A percentile compares a stretch with the other conserved stretches of the same genome.
Conservation (phyloP, 2,888 invertebrate genomes). For the Drosophila infuscata region DNA sequence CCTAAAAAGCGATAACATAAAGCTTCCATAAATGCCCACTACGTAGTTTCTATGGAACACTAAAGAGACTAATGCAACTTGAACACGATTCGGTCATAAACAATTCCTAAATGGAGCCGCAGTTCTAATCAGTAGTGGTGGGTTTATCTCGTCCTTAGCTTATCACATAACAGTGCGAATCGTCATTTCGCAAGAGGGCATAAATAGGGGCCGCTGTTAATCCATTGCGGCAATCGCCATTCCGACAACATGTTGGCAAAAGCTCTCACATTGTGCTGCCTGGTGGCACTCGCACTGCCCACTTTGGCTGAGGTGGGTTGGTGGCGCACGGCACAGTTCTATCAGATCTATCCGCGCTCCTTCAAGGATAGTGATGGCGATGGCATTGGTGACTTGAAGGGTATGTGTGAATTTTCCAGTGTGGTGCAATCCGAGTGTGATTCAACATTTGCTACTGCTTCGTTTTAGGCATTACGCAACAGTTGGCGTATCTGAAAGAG, state of each 20-base stretch:
- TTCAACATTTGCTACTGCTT: background rate
- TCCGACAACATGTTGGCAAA: conserved; percentile 45
- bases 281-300: conserved; percentile 56
- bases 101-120: conserved; percentile 4
- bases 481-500: conserved; percentile 88
- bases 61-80: background rate
- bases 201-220: conserved; percentile 59
- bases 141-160: conserved; percentile 52
- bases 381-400: conserved; percentile 94
- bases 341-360: conserved; percentile 94
- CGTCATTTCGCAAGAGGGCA: conserved; percentile 18
- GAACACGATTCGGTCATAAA: conserved; percentile 44
- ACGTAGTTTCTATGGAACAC: background rate
- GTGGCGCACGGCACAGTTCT: conserved; percentile 93
- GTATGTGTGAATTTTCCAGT: conserved; percentile 83
- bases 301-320: conserved; percentile 85
- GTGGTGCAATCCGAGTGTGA: rapidly evolving
- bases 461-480: conserved; percentile 87
- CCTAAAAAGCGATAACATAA: conserved; percentile 18
- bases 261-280: conserved; percentile 42
- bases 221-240: conserved; percentile 40
- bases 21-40: conserved; percentile 33
- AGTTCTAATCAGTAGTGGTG: conserved; percentile 56
- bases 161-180: conserved; percentile 12
- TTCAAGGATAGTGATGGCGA: conserved; percentile 93